These are phyloP conservation scores for Parus major DNA, from an alignment of 2,113 vertebrate species.

Conservation along the genomic window DNA sequence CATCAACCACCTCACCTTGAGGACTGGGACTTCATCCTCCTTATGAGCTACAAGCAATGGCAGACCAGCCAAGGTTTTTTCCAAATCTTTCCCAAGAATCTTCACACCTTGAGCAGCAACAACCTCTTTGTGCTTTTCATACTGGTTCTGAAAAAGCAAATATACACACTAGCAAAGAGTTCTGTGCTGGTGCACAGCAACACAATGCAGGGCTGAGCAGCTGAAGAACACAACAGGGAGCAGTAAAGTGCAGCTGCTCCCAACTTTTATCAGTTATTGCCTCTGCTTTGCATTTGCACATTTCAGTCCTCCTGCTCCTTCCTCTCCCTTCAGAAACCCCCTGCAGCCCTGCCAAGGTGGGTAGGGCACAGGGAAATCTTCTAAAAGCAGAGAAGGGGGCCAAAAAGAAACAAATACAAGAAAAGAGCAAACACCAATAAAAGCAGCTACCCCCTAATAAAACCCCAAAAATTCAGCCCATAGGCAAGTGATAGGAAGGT, in stretches of 20 bases:
- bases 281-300: not conserved
- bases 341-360: rapidly evolving
- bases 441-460: not conserved
- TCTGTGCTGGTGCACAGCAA: not conserved
- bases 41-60: slow-evolving; percentile 91
- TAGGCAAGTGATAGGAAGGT: not conserved
- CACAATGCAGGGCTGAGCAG: not conserved
- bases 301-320: not conserved
- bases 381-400: not conserved
- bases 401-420: not conserved
- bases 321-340: not conserved
- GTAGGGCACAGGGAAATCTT: not conserved
- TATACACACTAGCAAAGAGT: not conserved
- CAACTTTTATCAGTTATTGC: not conserved
- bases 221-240: not conserved
- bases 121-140: slow-evolving; percentile 98
- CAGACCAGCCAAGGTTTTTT: slow-evolving; percentile 93
- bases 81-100: slow-evolving; percentile 96
- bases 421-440: not conserved
- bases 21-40: slow-evolving; percentile 93
- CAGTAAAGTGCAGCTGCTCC: not conserved
- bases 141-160: slow-evolving; percentile 83
- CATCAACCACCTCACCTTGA: slow-evolving; percentile 79
- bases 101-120: slow-evolving; percentile 93
- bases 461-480: not conserved